phyloP scores from a whole-genome alignment of 2,888 invertebrate genomes.

The Syrphus vitripennis region DNA sequence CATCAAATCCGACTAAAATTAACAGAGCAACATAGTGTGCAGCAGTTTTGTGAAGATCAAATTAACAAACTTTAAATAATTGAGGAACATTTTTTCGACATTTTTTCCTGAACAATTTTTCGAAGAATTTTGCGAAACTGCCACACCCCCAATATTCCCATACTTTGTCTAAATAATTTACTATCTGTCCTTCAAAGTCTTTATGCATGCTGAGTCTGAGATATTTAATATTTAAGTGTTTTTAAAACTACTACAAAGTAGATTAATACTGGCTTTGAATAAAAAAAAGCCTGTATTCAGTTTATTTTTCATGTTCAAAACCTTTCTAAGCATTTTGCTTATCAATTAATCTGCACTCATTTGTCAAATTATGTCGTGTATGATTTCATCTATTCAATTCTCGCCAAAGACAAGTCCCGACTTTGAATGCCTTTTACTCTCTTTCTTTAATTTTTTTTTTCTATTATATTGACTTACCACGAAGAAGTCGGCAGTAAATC shows the following conservation, averaged over 20 bases:
- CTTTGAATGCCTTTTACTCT: constrained; percentile 20
- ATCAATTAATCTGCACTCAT: constrained; percentile 28
- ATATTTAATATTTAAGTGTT: background rate
- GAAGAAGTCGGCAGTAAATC: background rate
- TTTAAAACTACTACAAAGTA: background rate
- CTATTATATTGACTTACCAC: constrained; percentile 9
- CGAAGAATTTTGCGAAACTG: no score
- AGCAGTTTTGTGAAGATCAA: no score
- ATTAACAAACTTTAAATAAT: no score
- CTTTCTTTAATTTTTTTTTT: background rate
- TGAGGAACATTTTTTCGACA: no score
- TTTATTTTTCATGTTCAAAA: background rate
- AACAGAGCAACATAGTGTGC: no score
- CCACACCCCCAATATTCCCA: no score
- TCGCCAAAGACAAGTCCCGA: constrained; percentile 5
- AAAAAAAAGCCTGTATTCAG: constrained; percentile 5
- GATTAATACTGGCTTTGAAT: background rate
- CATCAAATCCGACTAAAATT: no score
- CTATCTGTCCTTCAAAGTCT: background rate
- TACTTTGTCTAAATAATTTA: background rate
- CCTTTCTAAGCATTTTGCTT: background rate
- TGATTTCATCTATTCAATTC: background rate
- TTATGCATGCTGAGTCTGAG: background rate
- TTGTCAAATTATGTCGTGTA: constrained; percentile 12
- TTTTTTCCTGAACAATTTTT: no score